phyloP scores from a whole-genome alignment of 2,888 invertebrate species.

The Operophtera brumata region DNA sequence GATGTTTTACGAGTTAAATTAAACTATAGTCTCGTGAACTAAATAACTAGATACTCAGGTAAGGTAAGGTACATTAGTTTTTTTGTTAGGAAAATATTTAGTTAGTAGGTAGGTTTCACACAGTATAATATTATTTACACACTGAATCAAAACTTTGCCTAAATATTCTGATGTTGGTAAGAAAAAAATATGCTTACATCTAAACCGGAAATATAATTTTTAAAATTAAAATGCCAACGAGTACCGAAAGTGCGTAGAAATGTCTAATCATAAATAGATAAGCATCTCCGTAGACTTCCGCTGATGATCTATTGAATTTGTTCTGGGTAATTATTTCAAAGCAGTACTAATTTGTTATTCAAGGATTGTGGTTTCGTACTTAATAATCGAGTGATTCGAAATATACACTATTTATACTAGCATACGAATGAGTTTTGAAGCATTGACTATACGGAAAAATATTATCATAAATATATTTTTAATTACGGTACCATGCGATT shows the following conservation, averaged over 20 bases:
- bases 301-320: conserved; percentile 54
- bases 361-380: conserved; percentile 35
- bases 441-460: conserved; percentile 21
- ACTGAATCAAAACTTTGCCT: too few species aligned
- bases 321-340: conserved; percentile 53
- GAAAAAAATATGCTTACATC: too few species aligned
- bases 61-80: too few species aligned
- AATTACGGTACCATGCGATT: not conserved
- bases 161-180: too few species aligned
- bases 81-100: too few species aligned
- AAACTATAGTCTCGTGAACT: too few species aligned
- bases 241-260: conserved; percentile 20
- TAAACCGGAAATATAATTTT: not conserved
- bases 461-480: conserved; percentile 22
- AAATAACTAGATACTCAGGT: too few species aligned
- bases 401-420: conserved; percentile 20
- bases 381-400: conserved; percentile 28
- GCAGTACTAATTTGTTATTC: conserved; percentile 47
- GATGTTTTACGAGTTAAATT: too few species aligned
- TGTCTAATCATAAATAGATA: conserved; percentile 56
- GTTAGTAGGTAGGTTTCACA: too few species aligned
- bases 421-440: not conserved
- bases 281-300: conserved; percentile 64
- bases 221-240: not conserved
- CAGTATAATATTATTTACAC: too few species aligned